Conservation (phyloP, 2,797 vertebrate genomes). For the Typhlichthys eigenmanni region DNA sequence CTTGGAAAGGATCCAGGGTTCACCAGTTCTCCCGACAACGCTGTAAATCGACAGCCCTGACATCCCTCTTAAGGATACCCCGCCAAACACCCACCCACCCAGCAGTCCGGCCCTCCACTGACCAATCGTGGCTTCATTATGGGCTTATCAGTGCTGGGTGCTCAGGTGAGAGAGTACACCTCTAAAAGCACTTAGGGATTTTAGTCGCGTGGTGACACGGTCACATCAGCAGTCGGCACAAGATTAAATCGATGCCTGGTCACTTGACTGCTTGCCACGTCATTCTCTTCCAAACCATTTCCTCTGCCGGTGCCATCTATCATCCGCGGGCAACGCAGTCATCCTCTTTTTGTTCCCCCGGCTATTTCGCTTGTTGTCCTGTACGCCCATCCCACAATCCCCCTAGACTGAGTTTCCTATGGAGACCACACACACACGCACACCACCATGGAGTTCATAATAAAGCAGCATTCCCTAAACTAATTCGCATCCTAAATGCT, state of each 20-base stretch:
- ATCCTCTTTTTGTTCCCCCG: constrained; percentile 38
- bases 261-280: constrained; percentile 68
- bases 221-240: constrained; percentile 67
- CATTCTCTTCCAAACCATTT: constrained; percentile 72
- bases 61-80: neutral
- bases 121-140: constrained; percentile 48
- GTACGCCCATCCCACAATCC: constrained; percentile 1
- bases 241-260: constrained; percentile 74
- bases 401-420: constrained; percentile 14
- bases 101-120: constrained; percentile 20
- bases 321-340: constrained; percentile 48
- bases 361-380: constrained; percentile 17
- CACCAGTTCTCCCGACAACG: constrained; percentile 47
- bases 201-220: constrained; percentile 66
- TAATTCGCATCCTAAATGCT: constrained; percentile 34
- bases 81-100: constrained; percentile 6
- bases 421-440: constrained; percentile 26
- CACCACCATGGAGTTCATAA: constrained; percentile 45
- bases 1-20: constrained; percentile 59
- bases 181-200: constrained; percentile 67
- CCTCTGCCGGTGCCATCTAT: constrained; percentile 55
- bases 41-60: constrained; percentile 54
- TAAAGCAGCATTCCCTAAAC: constrained; percentile 38
- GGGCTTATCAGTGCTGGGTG: constrained; percentile 47
- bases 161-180: constrained; percentile 63